Conservation (phyloP, 2,888 invertebrate species). For the Drosophila falleni region DNA sequence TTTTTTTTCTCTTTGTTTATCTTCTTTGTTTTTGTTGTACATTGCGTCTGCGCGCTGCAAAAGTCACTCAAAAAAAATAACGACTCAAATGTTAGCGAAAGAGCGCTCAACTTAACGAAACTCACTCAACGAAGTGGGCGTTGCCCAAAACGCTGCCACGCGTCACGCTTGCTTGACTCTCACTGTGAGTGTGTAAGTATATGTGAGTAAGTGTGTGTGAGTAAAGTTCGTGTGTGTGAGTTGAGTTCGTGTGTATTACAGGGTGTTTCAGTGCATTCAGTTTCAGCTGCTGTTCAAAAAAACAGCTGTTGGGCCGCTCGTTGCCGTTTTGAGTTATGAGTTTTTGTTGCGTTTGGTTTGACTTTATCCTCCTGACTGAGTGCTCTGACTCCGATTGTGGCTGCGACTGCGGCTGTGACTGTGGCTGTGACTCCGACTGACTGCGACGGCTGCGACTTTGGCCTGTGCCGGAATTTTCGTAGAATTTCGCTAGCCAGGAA, state of each 20-base stretch:
- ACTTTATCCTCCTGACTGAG: conserved; percentile 44
- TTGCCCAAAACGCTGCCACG: conserved; percentile 46
- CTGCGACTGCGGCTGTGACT: conserved; percentile 19
- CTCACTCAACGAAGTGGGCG: conserved; percentile 60
- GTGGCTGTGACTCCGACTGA: conserved; percentile 20
- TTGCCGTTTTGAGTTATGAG: conserved; percentile 56
- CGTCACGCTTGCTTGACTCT: conserved; percentile 39
- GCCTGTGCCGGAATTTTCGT: conserved; percentile 61
- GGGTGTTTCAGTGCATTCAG: conserved; percentile 63
- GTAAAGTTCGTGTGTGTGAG: conserved; percentile 24
- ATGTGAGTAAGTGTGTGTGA: conserved; percentile 15
- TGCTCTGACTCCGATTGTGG: conserved; percentile 18
- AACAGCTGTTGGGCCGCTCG: conserved; percentile 51
- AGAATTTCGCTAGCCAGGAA: conserved; percentile 37
- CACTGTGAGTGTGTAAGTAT: conserved; percentile 1
- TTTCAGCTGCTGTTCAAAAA: conserved; percentile 60
- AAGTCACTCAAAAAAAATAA: conserved; percentile 36
- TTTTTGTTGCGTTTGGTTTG: conserved; percentile 41
- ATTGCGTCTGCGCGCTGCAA: conserved; percentile 65
- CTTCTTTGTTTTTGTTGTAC: conserved; percentile 49
- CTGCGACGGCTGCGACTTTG: conserved; percentile 37
- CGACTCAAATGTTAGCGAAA: conserved; percentile 32
- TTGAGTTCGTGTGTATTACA: conserved; percentile 44
- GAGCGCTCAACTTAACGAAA: conserved; percentile 30
- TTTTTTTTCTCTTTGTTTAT: conserved; percentile 25